Percentiles rank a stretch among this genome's conserved stretches.
Evolutionary conservation across 1,140 invertebrate species (phyloP).

Genomic region (Helicorthomorpha holstii): DNA sequence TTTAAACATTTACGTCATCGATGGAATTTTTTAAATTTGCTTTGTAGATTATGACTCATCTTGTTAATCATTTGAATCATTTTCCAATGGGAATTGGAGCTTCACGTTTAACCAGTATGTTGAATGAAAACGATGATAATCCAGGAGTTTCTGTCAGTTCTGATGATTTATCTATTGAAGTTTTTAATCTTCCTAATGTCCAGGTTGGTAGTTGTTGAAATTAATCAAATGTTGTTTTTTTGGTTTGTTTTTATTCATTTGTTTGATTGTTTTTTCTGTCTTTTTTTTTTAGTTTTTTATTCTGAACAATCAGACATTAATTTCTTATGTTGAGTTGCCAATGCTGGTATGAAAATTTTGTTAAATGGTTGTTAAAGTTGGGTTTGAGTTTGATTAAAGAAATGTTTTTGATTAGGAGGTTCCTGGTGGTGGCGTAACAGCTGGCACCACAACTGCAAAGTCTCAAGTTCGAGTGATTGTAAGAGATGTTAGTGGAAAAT

Average conservation of each 20-base stretch:
- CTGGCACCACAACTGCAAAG: conserved; percentile 38
- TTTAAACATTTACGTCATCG: no score
- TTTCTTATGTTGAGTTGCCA: conserved; percentile 84
- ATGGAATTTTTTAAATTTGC: not conserved
- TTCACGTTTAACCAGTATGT: conserved; percentile 58
- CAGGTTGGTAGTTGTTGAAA: conserved; percentile 27
- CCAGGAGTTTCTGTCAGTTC: conserved; percentile 44
- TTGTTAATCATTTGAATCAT: conserved; percentile 72
- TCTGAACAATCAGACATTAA: conserved; percentile 54
- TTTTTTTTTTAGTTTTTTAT: conserved; percentile 58
- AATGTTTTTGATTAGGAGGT: conserved; percentile 31
- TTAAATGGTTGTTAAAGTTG: not conserved
- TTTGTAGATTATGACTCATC: conserved; percentile 44
- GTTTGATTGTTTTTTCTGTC: conserved; percentile 6
- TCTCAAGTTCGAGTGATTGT: conserved; percentile 64
- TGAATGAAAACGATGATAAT: conserved; percentile 86
- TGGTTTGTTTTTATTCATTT: not conserved
- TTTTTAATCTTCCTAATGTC: conserved; percentile 72
- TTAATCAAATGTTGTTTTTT: not conserved
- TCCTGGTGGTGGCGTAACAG: conserved; percentile 66
- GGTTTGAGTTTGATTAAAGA: not conserved
- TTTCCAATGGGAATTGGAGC: conserved; percentile 80
- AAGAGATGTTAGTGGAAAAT: conserved; percentile 87
- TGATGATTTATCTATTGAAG: conserved; percentile 54
- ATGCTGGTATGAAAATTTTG: conserved; percentile 34